Evolutionary conservation across 2,113 vertebrate species (phyloP).

Genomic region (Naja naja): DNA sequence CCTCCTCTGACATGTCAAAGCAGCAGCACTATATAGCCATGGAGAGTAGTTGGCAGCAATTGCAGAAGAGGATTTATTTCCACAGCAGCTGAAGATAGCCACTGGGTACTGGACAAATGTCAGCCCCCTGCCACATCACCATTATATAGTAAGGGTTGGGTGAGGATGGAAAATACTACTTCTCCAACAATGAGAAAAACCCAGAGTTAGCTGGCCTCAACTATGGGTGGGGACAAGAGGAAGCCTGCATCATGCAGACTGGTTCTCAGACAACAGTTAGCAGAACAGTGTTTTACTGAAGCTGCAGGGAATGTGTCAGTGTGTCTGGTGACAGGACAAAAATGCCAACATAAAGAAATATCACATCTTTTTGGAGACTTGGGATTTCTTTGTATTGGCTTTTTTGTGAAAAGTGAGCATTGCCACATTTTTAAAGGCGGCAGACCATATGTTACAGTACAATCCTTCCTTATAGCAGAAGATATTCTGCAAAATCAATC

Average conservation of each 20-base stretch:
- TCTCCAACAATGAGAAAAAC: background rate
- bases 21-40: background rate
- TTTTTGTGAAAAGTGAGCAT: background rate
- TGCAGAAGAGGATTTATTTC: background rate
- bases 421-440: background rate
- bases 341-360: background rate
- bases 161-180: background rate
- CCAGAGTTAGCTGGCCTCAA: background rate
- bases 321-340: background rate
- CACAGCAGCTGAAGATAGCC: background rate
- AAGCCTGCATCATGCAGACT: background rate
- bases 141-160: background rate
- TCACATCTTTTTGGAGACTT: background rate
- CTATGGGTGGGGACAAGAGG: background rate
- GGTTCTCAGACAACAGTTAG: background rate
- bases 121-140: background rate
- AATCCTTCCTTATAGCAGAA: background rate
- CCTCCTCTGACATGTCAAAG: background rate
- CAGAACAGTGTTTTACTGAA: background rate
- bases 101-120: background rate
- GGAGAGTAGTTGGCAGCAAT: background rate
- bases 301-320: background rate
- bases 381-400: background rate
- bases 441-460: background rate
- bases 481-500: background rate